These are phyloP conservation scores for Hirtodrosophila cameraria DNA, from an alignment of 2,888 invertebrate genomes.

Conservation along the genomic window DNA sequence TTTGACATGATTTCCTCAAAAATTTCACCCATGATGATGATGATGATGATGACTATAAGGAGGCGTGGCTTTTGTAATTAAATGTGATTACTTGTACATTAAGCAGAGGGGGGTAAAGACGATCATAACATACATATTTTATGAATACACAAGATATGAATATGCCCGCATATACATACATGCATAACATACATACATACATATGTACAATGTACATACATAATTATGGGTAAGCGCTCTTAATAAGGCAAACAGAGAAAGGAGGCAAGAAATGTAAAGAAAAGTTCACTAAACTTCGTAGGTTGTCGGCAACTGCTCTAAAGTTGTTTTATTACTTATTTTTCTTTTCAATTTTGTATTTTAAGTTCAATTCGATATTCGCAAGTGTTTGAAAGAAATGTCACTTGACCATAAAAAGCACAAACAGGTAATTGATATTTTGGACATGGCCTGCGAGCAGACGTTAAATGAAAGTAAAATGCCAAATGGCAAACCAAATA, in stretches of 20 bases:
- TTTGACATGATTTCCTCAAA: conserved; percentile 59
- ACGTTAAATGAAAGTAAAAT: conserved; percentile 42
- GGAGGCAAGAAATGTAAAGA: conserved; percentile 25
- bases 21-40: conserved; percentile 46
- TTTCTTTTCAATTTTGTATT: not conserved
- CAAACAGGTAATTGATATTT: conserved; percentile 37
- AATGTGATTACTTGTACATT: conserved; percentile 69
- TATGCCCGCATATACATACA: conserved; percentile 31
- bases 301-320: conserved; percentile 22
- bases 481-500: not conserved
- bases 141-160: conserved; percentile 16
- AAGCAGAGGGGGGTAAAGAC: conserved; percentile 20
- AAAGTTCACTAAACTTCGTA: conserved; percentile 64
- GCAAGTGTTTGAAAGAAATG: conserved; percentile 34
- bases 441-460: conserved; percentile 2
- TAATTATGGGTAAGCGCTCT: conserved; percentile 39
- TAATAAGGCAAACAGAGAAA: conserved; percentile 53
- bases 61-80: conserved; percentile 63
- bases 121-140: conserved; percentile 10
- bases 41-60: conserved; percentile 27
- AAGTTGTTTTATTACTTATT: conserved; percentile 4
- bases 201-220: too few species aligned
- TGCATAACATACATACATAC: too few species aligned
- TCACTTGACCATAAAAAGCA: conserved; percentile 40
- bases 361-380: conserved; percentile 21